Percentiles rank a stretch among this genome's conserved stretches.
Conservation (phyloP, 2,113 vertebrate genomes). For the Ictidomys tridecemlineatus region DNA sequence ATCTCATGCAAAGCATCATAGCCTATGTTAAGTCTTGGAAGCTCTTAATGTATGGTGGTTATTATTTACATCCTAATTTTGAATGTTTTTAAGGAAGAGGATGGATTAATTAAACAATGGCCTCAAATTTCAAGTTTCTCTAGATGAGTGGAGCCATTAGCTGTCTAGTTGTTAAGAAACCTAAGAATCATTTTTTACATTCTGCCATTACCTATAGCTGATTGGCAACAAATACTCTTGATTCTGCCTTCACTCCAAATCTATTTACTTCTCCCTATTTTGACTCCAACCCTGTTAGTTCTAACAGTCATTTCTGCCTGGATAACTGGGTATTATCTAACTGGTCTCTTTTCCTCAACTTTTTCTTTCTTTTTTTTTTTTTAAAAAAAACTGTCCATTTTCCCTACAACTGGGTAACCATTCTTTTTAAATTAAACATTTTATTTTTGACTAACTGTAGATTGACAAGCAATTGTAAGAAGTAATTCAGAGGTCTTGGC, state of each 20-base stretch:
- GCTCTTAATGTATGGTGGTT: background rate
- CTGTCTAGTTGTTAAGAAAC: background rate
- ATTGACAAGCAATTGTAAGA: background rate
- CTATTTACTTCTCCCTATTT: background rate
- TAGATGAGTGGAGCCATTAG: background rate
- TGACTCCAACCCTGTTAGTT: background rate
- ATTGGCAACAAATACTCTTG: background rate
- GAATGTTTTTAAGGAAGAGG: background rate
- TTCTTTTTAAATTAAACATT: too few relatives aligned
- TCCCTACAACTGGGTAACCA: background rate
- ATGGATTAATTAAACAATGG: background rate
- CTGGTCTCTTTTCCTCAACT: background rate
- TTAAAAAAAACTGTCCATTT: background rate
- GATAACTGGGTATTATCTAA: background rate
- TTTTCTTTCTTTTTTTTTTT: background rate
- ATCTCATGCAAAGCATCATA: conserved; percentile 8
- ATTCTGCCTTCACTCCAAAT: background rate
- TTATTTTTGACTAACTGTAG: background rate
- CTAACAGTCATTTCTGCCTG: background rate
- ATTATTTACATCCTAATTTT: background rate
- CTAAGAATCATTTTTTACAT: background rate
- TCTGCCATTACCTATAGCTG: background rate
- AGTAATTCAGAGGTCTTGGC: background rate
- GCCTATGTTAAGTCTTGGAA: background rate
- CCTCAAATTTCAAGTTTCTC: conserved; percentile 5